These are phyloP conservation scores for Drosophila parvula DNA, from an alignment of 1,140 invertebrate species.

Conservation along the genomic window DNA sequence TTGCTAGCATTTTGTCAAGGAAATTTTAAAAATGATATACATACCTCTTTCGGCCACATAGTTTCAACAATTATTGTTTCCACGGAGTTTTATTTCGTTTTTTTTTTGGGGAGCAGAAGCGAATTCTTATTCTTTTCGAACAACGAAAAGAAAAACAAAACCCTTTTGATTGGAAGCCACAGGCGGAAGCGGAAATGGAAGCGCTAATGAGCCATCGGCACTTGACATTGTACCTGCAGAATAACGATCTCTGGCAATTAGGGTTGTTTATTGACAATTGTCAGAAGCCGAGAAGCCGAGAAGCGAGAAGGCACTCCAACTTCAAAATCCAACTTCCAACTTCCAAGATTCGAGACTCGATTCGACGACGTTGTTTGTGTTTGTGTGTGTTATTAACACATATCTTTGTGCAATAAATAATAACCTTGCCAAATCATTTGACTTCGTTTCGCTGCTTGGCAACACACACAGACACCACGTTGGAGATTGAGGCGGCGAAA, in stretches of 20 bases:
- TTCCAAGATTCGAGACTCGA: slow-evolving; percentile 6
- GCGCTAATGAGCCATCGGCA: slow-evolving; percentile 54
- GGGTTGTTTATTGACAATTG: slow-evolving; percentile 50
- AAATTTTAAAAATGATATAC: no score
- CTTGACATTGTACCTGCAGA: slow-evolving; percentile 57
- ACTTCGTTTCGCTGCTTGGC: slow-evolving; percentile 65
- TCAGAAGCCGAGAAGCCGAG: slow-evolving; percentile 9
- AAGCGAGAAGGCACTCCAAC: slow-evolving; percentile 6
- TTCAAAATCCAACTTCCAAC: neutral
- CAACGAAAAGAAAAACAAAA: neutral
- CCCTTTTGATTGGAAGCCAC: slow-evolving; percentile 18
- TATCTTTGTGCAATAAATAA: slow-evolving; percentile 78
- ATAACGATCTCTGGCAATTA: slow-evolving; percentile 37
- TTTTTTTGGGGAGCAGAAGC: no score
- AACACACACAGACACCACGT: slow-evolving; percentile 39
- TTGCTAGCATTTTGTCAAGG: no score
- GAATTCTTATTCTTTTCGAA: neutral
- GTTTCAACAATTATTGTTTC: no score
- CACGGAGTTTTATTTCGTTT: no score
- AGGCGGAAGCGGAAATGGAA: slow-evolving; percentile 65
- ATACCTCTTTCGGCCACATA: no score
- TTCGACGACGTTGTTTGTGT: neutral
- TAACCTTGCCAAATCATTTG: slow-evolving; percentile 78
- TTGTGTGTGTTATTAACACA: slow-evolving; percentile 67
- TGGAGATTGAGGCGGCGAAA: slow-evolving; percentile 7